Evolutionary conservation across 2,797 vertebrate genomes (phyloP), one percentile per base, ranked within the genome.

Genomic region (Chaunax sp.): DNA sequence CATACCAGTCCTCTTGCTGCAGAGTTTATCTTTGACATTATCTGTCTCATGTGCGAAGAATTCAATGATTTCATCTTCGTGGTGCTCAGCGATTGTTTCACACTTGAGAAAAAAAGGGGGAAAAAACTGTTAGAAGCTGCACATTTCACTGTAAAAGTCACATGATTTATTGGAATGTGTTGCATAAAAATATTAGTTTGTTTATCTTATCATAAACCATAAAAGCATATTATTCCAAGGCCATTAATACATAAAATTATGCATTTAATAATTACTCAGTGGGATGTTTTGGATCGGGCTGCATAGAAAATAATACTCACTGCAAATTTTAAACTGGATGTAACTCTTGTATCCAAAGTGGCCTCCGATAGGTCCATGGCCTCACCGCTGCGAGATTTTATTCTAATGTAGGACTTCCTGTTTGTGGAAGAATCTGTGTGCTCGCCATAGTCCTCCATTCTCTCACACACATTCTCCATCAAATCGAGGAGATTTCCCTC

Each of bases 1-100:
- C 66, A 47, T 88, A 98, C 98, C 98, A 58, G 98, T 98, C 57
- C 96, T 92, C 80, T 95, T 97, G 92, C 97, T 99, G 90, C 98
- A 99, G 47, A 99, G 95, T 80, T 93, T 95, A 87, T 99, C 98
- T 92, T 98, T 98, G 67, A 98, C 94, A 1, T 98, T 97, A 47
- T 97, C 95, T 0, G 92, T 93, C 84, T 98, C 95, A 7, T 94
- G 96, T 38, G 96, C 93, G 1, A 99, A 97, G 69, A 99, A 96
- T 75, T 98, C 97, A 9, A 98, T 96, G 44, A 99, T 92, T 73
- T 99, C 98, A 1, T 99, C 98, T 87, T 99, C 98, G 0, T 98
- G 90, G 28, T 98, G 96, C 83, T 99, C 98, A 0, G 94, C 96
- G 14, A 98, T 97, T 14, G 95, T 96, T 89, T 99, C 97, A 50